Evolutionary conservation across 2,797 vertebrate species (phyloP).

Genomic region (Tamandua tetradactyla): DNA sequence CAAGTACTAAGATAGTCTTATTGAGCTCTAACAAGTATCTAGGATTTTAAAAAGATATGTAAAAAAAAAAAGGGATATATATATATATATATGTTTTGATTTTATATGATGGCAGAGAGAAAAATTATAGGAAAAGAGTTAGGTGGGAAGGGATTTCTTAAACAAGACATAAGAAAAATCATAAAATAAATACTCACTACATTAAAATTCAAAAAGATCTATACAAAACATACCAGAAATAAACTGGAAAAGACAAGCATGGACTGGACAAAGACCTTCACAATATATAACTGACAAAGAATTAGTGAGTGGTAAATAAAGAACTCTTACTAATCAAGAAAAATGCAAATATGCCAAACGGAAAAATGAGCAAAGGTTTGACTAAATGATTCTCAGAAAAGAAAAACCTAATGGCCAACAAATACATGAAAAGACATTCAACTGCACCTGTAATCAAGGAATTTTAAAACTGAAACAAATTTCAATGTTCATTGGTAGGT

Average conservation of each 20-base stretch:
- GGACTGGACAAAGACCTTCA: neutral
- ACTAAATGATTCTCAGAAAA: neutral
- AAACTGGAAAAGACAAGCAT: neutral
- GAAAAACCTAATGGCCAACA: neutral
- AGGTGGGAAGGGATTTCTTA: conserved; percentile 3
- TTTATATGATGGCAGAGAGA: conserved; percentile 24
- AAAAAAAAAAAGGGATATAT: too few species aligned
- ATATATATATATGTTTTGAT: neutral
- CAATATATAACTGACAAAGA: neutral
- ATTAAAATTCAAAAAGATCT: conserved; percentile 36
- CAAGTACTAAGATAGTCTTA: neutral
- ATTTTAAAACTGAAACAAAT: conserved; percentile 18
- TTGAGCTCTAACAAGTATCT: neutral
- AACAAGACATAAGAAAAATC: conserved; percentile 1
- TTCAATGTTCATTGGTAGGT: neutral
- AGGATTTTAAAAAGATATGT: neutral
- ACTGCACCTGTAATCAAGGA: neutral
- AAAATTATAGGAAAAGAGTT: neutral
- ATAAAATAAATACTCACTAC: neutral
- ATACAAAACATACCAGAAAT: neutral
- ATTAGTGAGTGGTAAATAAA: neutral
- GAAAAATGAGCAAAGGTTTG: neutral
- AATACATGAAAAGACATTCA: conserved; percentile 15
- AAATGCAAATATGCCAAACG: neutral
- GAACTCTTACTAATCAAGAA: conserved; percentile 3